Conservation (phyloP, 1,140 invertebrate genomes). For the Aethina tumida region DNA sequence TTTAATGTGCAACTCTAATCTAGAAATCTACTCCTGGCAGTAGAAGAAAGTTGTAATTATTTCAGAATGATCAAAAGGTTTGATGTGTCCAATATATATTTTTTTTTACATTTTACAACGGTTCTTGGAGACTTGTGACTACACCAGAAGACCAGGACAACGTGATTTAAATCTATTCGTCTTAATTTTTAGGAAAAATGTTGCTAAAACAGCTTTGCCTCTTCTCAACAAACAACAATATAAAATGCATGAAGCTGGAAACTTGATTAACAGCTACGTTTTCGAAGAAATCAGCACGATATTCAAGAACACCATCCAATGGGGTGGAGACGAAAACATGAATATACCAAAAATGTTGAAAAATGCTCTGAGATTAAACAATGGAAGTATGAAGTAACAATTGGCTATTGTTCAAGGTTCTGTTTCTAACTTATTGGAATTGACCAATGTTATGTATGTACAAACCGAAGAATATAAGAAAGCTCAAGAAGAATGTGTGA, state of each 20-base stretch:
- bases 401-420: slow-evolving; percentile 25
- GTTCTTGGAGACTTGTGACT: no score
- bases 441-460: slow-evolving; percentile 34
- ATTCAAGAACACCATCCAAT: slow-evolving; percentile 33
- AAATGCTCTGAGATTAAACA: slow-evolving; percentile 30
- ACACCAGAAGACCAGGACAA: no score
- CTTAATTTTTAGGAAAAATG: slow-evolving; percentile 40
- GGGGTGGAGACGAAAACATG: slow-evolving; percentile 46
- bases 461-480: slow-evolving; percentile 19
- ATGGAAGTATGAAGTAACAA: slow-evolving; percentile 34
- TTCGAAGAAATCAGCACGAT: slow-evolving; percentile 38
- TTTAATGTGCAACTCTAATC: no score
- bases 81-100: no score
- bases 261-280: slow-evolving; percentile 34
- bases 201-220: slow-evolving; percentile 43
- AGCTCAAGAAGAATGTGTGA: slow-evolving; percentile 11
- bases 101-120: no score
- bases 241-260: slow-evolving; percentile 42
- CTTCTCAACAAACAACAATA: slow-evolving; percentile 46
- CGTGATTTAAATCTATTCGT: no score
- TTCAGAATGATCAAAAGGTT: no score
- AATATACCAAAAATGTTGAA: slow-evolving; percentile 40
- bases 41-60: no score
- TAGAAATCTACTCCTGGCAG: no score
- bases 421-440: slow-evolving; percentile 42